Base-by-base conservation (phyloP, 2,797 vertebrate species). In the Novumbra hubbsi region DNA sequence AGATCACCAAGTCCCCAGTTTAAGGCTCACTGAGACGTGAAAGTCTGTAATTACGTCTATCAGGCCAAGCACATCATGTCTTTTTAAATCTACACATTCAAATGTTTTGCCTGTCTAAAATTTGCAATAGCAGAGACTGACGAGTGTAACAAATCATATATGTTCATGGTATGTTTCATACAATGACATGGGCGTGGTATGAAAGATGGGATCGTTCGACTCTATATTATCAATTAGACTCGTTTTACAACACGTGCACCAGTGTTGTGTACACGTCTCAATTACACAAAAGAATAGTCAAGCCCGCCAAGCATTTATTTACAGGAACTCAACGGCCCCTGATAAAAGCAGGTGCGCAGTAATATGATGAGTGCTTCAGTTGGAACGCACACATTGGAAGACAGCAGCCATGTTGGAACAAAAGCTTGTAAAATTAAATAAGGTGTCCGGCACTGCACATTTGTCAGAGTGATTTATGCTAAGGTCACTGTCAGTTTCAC, bases 401-500 rank as follows among this genome's bases (percentile, higher is more conserved):
- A 76, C 71, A 49, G 52, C 63, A 15, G 72, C 66, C 14, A 34
- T 71, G 27, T 68, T 3, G 21, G 73, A 80, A 78, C 24, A 69
- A 78, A 76, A 85, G 9, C 9, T 45, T 49, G 27, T 15, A 68
- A 74, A 74, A 81, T 73, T 28, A 82, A 78, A 32, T 67, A 62
- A 81, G 76, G 80, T 71, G 60, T 78, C 69, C 30, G 62, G 38
- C 73, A 83, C 88, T 85, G 68, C 84, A 57, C 81, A 48, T 16
- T 0, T 82, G 80, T 76, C 84, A 78, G 38, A 50, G 74, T 84
- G 88, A 88, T 87, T 86, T 80, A 87, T 88, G 76, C 73, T 68
- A 71, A 80, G 62, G 80, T 80, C 73, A 69, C 67, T 57, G 4
- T 2, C 45, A 24, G 67, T 83, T 57, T 81, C 76, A 83, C 85